phyloP scores from a whole-genome alignment of 2,113 vertebrate genomes.

The Lichenostomus cassidix region DNA sequence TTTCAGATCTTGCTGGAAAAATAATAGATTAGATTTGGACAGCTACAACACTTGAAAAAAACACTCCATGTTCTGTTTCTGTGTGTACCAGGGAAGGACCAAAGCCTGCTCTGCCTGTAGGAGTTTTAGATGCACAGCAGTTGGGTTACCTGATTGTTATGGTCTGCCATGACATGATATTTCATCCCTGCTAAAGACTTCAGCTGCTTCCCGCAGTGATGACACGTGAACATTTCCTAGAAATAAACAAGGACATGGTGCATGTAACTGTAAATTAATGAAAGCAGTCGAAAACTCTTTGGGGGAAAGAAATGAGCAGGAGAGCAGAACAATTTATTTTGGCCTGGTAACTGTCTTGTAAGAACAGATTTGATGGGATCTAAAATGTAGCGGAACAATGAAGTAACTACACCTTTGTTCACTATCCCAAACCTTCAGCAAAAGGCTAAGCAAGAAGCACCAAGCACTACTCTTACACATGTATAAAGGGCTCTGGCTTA shows the following conservation, averaged over 20 bases:
- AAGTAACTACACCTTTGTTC: background rate
- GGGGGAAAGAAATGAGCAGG: background rate
- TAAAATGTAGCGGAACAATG: background rate
- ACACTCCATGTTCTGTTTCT: background rate
- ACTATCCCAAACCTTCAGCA: background rate
- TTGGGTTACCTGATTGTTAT: conserved; percentile 85
- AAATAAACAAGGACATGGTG: background rate
- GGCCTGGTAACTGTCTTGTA: background rate
- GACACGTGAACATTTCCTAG: conserved; percentile 88
- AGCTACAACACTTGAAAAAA: background rate
- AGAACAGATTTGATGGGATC: background rate
- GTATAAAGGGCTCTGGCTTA: background rate
- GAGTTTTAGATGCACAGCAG: background rate
- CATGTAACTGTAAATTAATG: background rate
- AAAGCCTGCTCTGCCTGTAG: background rate
- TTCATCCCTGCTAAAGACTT: conserved; percentile 94
- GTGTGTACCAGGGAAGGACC: background rate
- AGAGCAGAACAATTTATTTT: background rate
- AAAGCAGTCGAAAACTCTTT: background rate
- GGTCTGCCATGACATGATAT: conserved; percentile 96
- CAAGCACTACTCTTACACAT: background rate
- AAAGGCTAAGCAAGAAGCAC: background rate
- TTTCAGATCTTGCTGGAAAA: background rate
- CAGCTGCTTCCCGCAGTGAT: conserved; percentile 92
- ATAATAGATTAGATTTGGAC: background rate